Percentiles rank a stretch among this genome's conserved stretches.
phyloP scores from a whole-genome alignment of 2,888 invertebrate species.

The Metopia argyrocephala region DNA sequence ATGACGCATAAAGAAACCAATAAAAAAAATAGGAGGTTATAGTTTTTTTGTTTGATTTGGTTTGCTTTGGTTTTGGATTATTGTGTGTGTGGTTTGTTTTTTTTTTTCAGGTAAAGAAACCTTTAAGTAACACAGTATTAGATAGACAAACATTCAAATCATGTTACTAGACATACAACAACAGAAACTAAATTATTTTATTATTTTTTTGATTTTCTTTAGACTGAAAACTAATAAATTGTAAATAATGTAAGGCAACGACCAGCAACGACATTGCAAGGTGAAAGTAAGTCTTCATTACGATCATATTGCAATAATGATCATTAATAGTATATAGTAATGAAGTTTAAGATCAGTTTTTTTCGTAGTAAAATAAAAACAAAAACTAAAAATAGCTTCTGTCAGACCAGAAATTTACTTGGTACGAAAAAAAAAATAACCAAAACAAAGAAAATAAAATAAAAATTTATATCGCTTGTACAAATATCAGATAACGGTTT shows the following conservation, averaged over 20 bases:
- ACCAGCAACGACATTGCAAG: constrained; percentile 79
- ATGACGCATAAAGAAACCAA: constrained; percentile 48
- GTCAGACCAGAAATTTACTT: constrained; percentile 50
- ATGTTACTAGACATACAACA: constrained; percentile 24
- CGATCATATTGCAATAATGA: constrained; percentile 47
- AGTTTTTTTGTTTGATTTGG: background rate
- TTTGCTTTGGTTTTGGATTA: background rate
- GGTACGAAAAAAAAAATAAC: background rate
- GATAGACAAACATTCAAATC: constrained; percentile 20
- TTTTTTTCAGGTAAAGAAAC: constrained; percentile 47
- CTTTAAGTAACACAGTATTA: constrained; percentile 47
- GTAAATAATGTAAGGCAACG: constrained; percentile 74
- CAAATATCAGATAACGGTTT: too few relatives aligned
- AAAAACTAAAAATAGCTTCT: constrained; percentile 43
- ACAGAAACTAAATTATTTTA: background rate
- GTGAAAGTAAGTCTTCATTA: constrained; percentile 76
- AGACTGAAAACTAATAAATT: constrained; percentile 31
- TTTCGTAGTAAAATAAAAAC: background rate
- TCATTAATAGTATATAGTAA: constrained; percentile 24
- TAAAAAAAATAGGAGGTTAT: constrained; percentile 41
- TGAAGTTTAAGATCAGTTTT: constrained; percentile 7
- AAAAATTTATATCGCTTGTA: background rate
- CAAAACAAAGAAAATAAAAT: background rate
- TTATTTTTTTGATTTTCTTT: too few relatives aligned
- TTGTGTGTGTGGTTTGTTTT: background rate